Percentiles rank a stretch among this genome's conserved stretches.
Conservation (phyloP, 2,888 invertebrate species). For the Ochropacha duplaris region DNA sequence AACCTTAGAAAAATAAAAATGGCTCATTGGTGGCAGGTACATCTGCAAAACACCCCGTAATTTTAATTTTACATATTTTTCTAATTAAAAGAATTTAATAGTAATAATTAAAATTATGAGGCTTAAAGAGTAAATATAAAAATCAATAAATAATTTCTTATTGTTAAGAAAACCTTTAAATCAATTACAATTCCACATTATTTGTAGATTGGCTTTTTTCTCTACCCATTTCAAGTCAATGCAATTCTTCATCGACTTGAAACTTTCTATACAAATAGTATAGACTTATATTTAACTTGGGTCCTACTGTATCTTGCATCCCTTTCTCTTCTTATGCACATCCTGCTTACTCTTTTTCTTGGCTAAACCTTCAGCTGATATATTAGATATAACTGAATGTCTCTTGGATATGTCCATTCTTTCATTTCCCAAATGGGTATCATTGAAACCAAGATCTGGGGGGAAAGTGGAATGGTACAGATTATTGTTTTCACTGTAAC, state of each 20-base stretch:
- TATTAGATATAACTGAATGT: conserved; percentile 75
- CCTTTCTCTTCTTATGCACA: conserved; percentile 68
- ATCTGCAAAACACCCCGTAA: conserved; percentile 36
- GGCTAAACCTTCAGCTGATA: conserved; percentile 70
- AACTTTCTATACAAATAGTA: background rate
- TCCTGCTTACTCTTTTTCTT: conserved; percentile 74
- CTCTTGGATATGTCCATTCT: conserved; percentile 60
- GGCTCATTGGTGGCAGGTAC: conserved; percentile 75
- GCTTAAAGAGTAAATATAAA: background rate
- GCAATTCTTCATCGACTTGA: background rate
- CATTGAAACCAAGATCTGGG: conserved; percentile 41
- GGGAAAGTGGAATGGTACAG: conserved; percentile 67
- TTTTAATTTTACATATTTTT: background rate
- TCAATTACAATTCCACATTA: background rate
- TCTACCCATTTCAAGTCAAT: no score
- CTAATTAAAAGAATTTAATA: no score
- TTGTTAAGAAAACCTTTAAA: background rate
- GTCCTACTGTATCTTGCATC: conserved; percentile 78
- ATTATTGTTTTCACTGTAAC: conserved; percentile 74
- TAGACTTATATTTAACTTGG: conserved; percentile 12
- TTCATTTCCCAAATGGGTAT: conserved; percentile 34
- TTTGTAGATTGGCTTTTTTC: background rate
- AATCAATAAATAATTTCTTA: background rate
- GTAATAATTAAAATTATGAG: background rate
- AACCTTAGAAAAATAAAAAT: conserved; percentile 52